phyloP scores from a whole-genome alignment of 2,113 vertebrate species.

The Istiophorus platypterus region DNA sequence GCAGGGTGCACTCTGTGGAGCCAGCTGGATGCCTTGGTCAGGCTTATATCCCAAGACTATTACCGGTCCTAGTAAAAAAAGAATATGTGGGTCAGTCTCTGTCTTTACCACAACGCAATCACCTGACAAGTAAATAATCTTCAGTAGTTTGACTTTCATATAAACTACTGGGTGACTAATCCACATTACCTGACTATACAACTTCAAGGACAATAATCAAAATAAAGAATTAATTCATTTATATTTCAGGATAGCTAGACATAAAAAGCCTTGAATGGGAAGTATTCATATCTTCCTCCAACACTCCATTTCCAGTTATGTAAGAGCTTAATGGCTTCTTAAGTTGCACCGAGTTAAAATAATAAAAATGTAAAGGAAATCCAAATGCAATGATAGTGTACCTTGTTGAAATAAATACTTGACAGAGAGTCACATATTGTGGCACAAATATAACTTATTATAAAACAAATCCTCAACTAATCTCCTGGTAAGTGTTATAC shows the following conservation, averaged over 20 bases:
- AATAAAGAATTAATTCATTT: neutral
- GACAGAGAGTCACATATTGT: neutral
- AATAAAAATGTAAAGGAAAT: neutral
- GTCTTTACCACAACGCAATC: neutral
- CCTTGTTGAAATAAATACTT: neutral
- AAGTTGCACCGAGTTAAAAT: neutral
- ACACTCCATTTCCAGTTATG: neutral
- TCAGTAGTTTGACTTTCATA: neutral
- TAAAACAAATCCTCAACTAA: constrained; percentile 4
- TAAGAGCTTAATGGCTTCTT: neutral
- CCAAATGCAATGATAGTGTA: neutral
- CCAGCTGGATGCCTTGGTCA: constrained; percentile 41
- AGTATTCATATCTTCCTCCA: neutral
- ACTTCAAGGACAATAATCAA: neutral
- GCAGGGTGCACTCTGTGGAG: constrained; percentile 19
- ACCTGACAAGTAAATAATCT: neutral
- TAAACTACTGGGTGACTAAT: constrained; percentile 2
- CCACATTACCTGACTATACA: neutral
- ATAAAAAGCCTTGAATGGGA: neutral
- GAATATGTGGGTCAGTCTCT: constrained; percentile 16
- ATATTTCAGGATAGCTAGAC: neutral
- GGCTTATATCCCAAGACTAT: constrained; percentile 21
- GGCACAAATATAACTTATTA: neutral
- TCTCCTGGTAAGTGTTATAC: neutral
- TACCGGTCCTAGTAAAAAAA: constrained; percentile 57